Conservation (phyloP, 2,888 invertebrate genomes). For the Lymantria monacha region DNA sequence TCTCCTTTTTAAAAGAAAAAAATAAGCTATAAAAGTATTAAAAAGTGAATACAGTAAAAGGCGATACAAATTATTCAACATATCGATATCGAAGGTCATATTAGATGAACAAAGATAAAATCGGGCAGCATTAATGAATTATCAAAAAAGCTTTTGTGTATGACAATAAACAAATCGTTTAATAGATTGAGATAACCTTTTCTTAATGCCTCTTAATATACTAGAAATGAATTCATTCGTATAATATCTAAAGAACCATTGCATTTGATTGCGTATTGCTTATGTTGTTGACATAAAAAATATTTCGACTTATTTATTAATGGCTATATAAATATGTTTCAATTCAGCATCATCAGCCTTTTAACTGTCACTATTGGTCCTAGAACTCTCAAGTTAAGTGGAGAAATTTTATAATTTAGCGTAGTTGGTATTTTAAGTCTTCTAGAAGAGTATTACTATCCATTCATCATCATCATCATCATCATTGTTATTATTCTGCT, state of each 20-base stretch:
- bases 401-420: too few species aligned
- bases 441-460: too few species aligned
- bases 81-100: constrained; percentile 2
- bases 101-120: constrained; percentile 6
- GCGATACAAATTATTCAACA: not conserved
- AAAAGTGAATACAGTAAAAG: too few species aligned
- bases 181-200: constrained; percentile 51
- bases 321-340: not conserved
- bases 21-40: too few species aligned
- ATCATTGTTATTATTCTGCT: too few species aligned
- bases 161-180: constrained; percentile 23
- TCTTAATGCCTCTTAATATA: constrained; percentile 46
- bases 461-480: too few species aligned
- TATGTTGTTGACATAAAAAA: constrained; percentile 1
- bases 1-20: not conserved
- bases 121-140: constrained; percentile 14
- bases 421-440: too few species aligned
- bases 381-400: too few species aligned
- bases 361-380: too few species aligned
- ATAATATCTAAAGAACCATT: constrained; percentile 32
- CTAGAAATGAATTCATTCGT: constrained; percentile 43
- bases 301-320: not conserved
- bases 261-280: constrained; percentile 40
- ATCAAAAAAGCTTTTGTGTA: constrained; percentile 17
- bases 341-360: too few species aligned